Evolutionary conservation across 2,113 vertebrate species (phyloP).

Genomic region (Heterochromis multidens): DNA sequence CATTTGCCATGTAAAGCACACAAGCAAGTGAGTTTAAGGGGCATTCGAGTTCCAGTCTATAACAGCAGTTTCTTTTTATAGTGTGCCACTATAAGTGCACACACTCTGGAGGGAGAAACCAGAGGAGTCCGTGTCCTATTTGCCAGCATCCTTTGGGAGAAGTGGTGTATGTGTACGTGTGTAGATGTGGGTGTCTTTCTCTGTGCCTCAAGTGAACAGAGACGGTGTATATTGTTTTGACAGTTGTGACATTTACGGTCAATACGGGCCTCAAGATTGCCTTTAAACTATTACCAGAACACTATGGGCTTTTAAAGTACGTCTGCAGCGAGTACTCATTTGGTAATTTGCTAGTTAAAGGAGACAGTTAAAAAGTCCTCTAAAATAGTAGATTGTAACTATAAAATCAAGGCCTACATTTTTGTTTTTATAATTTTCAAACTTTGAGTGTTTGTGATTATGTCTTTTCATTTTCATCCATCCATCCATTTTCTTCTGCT

Average conservation of each 20-base stretch:
- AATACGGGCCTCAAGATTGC: background rate
- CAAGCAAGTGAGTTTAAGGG: conserved; percentile 38
- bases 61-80: conserved; percentile 77
- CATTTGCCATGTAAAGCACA: conserved; percentile 25
- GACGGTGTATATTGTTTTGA: conserved; percentile 9
- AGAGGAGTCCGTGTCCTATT: conserved; percentile 74
- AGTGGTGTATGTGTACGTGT: conserved; percentile 9
- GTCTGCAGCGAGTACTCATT: background rate
- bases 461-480: background rate
- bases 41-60: conserved; percentile 56
- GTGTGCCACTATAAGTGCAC: conserved; percentile 62
- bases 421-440: background rate
- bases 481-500: background rate
- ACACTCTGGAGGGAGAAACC: conserved; percentile 58
- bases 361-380: background rate
- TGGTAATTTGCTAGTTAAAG: background rate
- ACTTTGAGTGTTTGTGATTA: background rate
- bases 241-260: background rate
- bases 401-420: background rate
- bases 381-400: background rate
- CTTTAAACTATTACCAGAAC: background rate
- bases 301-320: background rate
- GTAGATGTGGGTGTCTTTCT: background rate
- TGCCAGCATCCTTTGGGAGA: conserved; percentile 63
- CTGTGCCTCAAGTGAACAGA: background rate